phyloP scores from a whole-genome alignment of 2,797 vertebrate genomes.

The Argya squamiceps region DNA sequence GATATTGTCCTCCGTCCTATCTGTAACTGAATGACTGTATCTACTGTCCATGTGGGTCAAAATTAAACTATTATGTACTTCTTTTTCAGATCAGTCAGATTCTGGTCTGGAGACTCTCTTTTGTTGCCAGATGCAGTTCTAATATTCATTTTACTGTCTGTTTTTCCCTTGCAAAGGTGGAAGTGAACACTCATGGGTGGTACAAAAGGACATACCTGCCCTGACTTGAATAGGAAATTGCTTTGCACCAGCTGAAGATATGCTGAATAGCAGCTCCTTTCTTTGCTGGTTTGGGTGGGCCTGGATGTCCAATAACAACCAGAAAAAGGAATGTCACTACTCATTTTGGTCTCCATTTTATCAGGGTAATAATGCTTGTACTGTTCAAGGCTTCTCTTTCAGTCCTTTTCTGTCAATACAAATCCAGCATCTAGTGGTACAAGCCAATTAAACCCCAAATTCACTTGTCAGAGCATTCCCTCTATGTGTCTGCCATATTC shows the following conservation, averaged over 20 bases:
- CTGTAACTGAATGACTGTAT: background rate
- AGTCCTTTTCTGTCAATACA: slow-evolving; percentile 57
- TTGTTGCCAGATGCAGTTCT: background rate
- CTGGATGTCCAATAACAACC: background rate
- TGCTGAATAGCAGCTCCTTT: background rate
- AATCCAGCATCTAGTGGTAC: slow-evolving; percentile 4
- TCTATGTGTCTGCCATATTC: slow-evolving; percentile 49
- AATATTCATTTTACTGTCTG: background rate
- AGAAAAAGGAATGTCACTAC: background rate
- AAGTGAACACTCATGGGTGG: background rate
- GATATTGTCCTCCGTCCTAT: background rate
- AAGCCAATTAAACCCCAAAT: slow-evolving; percentile 67
- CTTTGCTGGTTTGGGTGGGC: background rate
- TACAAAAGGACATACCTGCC: background rate
- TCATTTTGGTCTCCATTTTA: background rate
- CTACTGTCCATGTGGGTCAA: background rate
- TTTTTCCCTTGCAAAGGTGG: background rate
- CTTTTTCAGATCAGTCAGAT: background rate
- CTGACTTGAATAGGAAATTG: background rate
- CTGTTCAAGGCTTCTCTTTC: slow-evolving; percentile 19
- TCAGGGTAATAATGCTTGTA: slow-evolving; percentile 12
- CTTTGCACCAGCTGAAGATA: background rate
- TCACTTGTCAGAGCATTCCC: slow-evolving; percentile 56
- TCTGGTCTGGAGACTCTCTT: background rate
- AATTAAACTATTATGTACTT: background rate